Base-by-base conservation (phyloP, 92 coral and sea anemone species). In the Zoanthus sociatus region DNA sequence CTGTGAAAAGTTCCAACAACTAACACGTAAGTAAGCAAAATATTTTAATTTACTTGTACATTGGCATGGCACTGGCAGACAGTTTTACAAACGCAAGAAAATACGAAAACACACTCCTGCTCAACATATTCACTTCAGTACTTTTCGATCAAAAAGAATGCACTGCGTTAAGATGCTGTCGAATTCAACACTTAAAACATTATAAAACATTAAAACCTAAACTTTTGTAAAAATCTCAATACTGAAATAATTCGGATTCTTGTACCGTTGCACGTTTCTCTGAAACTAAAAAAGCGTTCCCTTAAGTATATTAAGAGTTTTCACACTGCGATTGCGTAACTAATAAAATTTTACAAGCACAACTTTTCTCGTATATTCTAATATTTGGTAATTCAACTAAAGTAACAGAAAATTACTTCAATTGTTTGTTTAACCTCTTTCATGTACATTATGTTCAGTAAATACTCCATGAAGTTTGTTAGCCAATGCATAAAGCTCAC, bases 381-480 rank as follows among this genome's bases (percentile, higher is more conserved):
- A 10, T 53, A 5, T 3, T 53, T 53, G 58, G 58, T 53, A 53
- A 53, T 53, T 53, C 58, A 53, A 53, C 8, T 5, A 15, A 71
- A 71, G 76, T 31, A 33, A 63, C 70, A 18, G 70, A 63, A 63
- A 63, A 16, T 63, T 16, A 6, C 70, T 16, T 63, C 70, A 63
- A 74, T 44, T 74, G 53, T 44, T 74, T 74, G 13, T 20, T 7
- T 74, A 50, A 63, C 26, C 70, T 16, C 70, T 4, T 8, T 63
- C 70, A 63, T 63, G 32, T 63, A 63, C 9, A 63, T 63, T 3
- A 63, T 63, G 70, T 74, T 74, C 54, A 50, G 50, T 71, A 78
- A 58, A 56, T 33, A 78, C 45, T 32, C 50, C 14, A 26, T 46
- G 16, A 37, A 26, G 37, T 77, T 77, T 77, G 45, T 77, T 54